phyloP scores from a whole-genome alignment of 35 echinoderm and acorn worm species.

The Patiria miniata region DNA sequence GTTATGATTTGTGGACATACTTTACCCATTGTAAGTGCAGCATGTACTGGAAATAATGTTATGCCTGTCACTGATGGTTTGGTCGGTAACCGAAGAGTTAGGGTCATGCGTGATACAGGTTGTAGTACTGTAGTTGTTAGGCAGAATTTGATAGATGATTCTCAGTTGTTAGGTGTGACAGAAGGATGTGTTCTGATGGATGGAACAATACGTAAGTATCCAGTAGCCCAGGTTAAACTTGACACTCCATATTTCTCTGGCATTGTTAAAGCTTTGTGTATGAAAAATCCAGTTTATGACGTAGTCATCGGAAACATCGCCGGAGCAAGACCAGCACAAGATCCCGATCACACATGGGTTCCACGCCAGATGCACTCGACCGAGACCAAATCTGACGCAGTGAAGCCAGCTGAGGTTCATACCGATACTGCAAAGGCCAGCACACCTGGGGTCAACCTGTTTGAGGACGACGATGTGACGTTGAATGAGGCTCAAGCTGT shows the following conservation, averaged over 20 bases:
- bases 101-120: not conserved
- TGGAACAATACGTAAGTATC: conserved; percentile 31
- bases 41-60: not conserved
- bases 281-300: conserved; percentile 54
- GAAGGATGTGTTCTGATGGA: conserved; percentile 35
- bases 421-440: no score
- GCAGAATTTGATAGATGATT: not conserved
- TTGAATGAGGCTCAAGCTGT: no score
- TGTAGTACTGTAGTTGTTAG: conserved; percentile 9
- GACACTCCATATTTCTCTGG: conserved; percentile 42
- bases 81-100: not conserved
- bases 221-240: conserved; percentile 25
- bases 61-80: not conserved
- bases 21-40: not conserved
- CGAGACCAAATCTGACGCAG: no score
- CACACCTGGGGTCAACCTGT: no score
- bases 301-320: conserved; percentile 56
- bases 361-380: no score
- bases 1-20: not conserved
- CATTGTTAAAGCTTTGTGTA: conserved; percentile 34
- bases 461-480: no score
- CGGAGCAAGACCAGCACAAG: conserved; percentile 4
- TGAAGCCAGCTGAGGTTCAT: no score
- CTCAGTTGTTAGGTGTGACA: not conserved
- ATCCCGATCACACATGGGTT: conserved; percentile 12